A percentile compares a stretch with the other conserved stretches of the same genome.
These are phyloP conservation scores for Acleris cristana DNA, from an alignment of 2,888 invertebrate species.

Conservation along the genomic window DNA sequence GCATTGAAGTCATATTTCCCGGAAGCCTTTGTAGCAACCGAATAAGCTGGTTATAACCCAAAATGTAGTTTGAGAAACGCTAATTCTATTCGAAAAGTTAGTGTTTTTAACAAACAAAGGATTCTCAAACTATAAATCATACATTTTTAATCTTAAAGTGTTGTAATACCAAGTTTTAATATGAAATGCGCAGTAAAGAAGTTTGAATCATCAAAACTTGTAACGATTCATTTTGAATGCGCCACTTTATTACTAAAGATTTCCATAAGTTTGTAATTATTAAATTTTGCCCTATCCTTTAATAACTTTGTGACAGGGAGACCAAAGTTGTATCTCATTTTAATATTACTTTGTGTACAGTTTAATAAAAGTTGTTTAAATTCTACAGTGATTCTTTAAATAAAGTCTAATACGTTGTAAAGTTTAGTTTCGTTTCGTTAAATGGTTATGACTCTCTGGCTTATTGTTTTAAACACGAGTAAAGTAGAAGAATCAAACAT, in stretches of 20 bases:
- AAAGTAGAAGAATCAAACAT: too few species aligned
- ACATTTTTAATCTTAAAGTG: slow-evolving; percentile 12
- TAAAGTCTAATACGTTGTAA: too few species aligned
- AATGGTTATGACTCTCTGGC: too few species aligned
- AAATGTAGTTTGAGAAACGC: too few species aligned
- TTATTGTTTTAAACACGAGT: too few species aligned
- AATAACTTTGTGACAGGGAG: not conserved
- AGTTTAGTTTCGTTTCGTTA: too few species aligned
- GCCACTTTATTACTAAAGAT: slow-evolving; percentile 27
- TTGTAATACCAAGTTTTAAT: slow-evolving; percentile 31
- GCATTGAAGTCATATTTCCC: not conserved
- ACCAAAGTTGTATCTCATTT: not conserved
- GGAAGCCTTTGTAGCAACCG: too few species aligned
- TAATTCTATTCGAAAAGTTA: too few species aligned
- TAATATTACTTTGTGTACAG: not conserved
- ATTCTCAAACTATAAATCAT: slow-evolving; percentile 9
- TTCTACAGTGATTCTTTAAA: too few species aligned
- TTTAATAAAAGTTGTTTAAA: too few species aligned
- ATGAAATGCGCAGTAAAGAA: slow-evolving; percentile 17
- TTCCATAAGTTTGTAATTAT: slow-evolving; percentile 21
- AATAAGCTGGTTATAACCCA: too few species aligned
- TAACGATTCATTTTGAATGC: slow-evolving; percentile 19
- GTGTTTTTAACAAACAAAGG: slow-evolving; percentile 2
- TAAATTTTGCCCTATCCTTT: slow-evolving; percentile 3
- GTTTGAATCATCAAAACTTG: slow-evolving; percentile 30